phyloP scores from a whole-genome alignment of 1,140 invertebrate genomes.

The Latrodectus geometricus region DNA sequence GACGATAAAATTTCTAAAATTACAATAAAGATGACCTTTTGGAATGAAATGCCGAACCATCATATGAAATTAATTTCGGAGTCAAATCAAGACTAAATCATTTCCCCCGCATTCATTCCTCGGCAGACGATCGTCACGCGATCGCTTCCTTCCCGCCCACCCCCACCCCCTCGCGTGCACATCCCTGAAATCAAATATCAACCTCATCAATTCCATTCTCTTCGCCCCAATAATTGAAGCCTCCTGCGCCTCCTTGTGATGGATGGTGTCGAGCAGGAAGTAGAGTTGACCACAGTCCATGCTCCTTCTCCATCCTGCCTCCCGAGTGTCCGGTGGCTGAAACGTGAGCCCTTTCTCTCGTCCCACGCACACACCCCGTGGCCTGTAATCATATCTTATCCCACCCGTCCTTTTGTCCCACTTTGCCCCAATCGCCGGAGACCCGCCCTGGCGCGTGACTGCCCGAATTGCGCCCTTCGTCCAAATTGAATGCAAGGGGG shows the following conservation, averaged over 20 bases:
- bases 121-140: too few species aligned
- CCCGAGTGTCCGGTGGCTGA: neutral
- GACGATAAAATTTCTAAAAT: too few species aligned
- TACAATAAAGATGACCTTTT: too few species aligned
- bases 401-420: neutral
- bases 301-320: neutral
- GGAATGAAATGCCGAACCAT: too few species aligned
- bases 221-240: constrained; percentile 1
- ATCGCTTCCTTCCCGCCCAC: too few species aligned
- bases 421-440: neutral
- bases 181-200: neutral
- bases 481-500: constrained; percentile 15
- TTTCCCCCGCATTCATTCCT: too few species aligned
- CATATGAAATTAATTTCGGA: too few species aligned
- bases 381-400: constrained; percentile 6
- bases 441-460: neutral
- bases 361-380: neutral
- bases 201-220: constrained; percentile 3
- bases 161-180: too few species aligned
- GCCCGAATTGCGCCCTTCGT: neutral
- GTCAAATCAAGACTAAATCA: too few species aligned
- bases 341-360: neutral
- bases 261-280: neutral
- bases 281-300: neutral
- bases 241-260: neutral